phyloP scores from a whole-genome alignment of 2,113 vertebrate species.

The Marmota monax region DNA sequence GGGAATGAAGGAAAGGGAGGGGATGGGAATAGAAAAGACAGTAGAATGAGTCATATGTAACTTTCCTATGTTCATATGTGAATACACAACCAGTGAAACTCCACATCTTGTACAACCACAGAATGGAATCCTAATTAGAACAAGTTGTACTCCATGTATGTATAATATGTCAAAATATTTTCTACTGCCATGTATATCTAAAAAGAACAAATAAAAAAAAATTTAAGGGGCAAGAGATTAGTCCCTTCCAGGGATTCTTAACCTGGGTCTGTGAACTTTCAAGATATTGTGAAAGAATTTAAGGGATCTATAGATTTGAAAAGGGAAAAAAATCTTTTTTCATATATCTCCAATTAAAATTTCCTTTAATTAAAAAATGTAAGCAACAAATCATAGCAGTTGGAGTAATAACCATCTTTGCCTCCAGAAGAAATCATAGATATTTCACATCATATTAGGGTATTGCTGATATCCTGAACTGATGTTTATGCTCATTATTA shows the following conservation, averaged over 20 bases:
- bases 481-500: background rate
- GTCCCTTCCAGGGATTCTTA: background rate
- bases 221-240: background rate
- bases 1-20: too few relatives aligned
- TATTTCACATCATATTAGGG: background rate
- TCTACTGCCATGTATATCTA: too few relatives aligned
- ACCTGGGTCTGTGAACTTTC: background rate
- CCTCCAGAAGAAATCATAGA: background rate
- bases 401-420: background rate
- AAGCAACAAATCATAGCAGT: background rate
- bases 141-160: too few relatives aligned
- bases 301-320: background rate
- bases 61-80: too few relatives aligned
- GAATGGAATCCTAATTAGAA: too few relatives aligned
- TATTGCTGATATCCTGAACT: background rate
- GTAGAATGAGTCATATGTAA: too few relatives aligned
- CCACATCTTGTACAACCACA: too few relatives aligned
- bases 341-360: constrained; percentile 30
- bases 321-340: background rate
- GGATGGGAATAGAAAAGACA: too few relatives aligned
- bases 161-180: too few relatives aligned
- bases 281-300: background rate
- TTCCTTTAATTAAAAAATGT: background rate
- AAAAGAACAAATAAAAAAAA: too few relatives aligned
- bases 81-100: too few relatives aligned